Evolutionary conservation across 1,140 invertebrate species (phyloP).

Genomic region (Globodera rostochiensis): DNA sequence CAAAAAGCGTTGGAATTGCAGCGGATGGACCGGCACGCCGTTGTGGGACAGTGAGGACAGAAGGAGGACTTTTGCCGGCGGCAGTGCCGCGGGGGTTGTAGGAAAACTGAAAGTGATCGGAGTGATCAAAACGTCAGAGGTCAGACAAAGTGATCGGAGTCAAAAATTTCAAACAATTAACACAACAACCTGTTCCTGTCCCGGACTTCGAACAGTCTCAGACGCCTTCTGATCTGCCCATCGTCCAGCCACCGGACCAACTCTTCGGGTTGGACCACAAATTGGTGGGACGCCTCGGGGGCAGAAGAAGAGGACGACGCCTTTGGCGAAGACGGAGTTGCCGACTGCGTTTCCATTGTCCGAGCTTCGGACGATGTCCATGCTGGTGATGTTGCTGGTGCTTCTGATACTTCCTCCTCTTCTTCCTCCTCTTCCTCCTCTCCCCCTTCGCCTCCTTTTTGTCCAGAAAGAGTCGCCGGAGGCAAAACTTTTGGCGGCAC

Average conservation of each 20-base stretch:
- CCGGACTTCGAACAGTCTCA: conserved; percentile 10
- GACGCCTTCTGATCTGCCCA: background rate
- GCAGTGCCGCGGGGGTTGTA: conserved; percentile 3
- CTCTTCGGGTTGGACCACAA: background rate
- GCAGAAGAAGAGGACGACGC: background rate
- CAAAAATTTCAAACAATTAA: background rate
- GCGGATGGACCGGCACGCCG: conserved; percentile 64
- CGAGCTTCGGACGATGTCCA: background rate
- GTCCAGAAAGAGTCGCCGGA: too few relatives aligned
- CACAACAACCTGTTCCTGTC: background rate
- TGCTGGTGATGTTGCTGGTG: background rate
- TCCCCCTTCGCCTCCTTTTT: background rate
- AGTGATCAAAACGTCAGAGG: background rate
- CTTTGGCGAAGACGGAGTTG: too few relatives aligned
- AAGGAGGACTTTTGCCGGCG: conserved; percentile 45
- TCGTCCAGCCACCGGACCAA: background rate
- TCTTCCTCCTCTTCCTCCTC: background rate
- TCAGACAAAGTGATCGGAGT: background rate
- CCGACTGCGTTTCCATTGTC: background rate
- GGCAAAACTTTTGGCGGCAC: too few relatives aligned
- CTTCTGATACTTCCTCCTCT: background rate
- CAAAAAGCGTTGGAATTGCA: conserved; percentile 62
- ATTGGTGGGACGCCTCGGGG: background rate
- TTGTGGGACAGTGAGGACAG: conserved; percentile 58
- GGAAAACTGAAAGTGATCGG: background rate